phyloP scores from a whole-genome alignment of 2,888 invertebrate genomes.

The Taenaris catops region DNA sequence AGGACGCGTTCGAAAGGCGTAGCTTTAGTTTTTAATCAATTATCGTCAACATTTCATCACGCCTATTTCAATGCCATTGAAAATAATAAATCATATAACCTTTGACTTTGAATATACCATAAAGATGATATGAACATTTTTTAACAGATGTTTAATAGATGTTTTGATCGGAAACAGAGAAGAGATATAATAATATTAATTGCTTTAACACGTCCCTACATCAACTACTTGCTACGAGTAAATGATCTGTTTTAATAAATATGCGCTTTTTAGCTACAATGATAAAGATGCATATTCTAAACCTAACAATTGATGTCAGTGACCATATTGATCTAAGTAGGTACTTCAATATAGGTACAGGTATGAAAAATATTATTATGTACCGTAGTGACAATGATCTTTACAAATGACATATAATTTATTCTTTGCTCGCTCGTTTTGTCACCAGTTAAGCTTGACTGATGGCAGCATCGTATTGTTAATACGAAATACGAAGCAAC shows the following conservation, averaged over 20 bases:
- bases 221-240: too few relatives aligned
- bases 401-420: constrained; percentile 63
- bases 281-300: background rate
- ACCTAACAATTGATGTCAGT: background rate
- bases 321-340: background rate
- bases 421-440: constrained; percentile 50
- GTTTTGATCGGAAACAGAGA: too few relatives aligned
- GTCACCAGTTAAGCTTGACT: constrained; percentile 71
- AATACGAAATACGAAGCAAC: constrained; percentile 39
- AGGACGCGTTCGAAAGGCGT: too few relatives aligned
- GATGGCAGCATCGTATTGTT: constrained; percentile 57
- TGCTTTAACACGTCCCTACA: background rate
- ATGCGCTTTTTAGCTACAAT: background rate
- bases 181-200: background rate
- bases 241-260: too few relatives aligned
- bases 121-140: too few relatives aligned
- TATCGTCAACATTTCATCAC: too few relatives aligned
- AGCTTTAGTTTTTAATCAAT: too few relatives aligned
- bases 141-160: too few relatives aligned
- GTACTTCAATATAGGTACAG: constrained; percentile 8
- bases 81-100: too few relatives aligned
- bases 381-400: constrained; percentile 43
- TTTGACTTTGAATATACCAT: too few relatives aligned
- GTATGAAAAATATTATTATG: constrained; percentile 32
- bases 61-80: too few relatives aligned